Evolutionary conservation across 1,140 invertebrate species (phyloP).

Genomic region (Apis mellifera): DNA sequence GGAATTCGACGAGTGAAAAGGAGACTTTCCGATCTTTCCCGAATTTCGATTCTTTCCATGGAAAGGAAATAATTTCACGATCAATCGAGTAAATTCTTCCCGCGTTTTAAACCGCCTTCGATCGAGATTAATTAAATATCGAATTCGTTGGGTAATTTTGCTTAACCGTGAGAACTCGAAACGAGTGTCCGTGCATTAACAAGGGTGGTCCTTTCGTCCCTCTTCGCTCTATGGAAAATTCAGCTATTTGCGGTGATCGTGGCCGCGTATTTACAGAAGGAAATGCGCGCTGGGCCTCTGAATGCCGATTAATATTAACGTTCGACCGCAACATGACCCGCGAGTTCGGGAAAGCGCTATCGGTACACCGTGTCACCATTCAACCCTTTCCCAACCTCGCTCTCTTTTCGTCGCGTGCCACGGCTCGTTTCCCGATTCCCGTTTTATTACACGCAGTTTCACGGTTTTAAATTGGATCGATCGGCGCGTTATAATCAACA

Average conservation of each 20-base stretch:
- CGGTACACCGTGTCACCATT: neutral
- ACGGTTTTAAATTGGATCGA: slow-evolving; percentile 47
- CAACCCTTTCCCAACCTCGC: no score
- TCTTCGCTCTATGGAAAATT: slow-evolving; percentile 55
- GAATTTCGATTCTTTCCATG: no score
- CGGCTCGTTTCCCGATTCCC: slow-evolving; percentile 1
- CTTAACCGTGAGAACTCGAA: slow-evolving; percentile 36
- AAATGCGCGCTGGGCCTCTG: slow-evolving; percentile 54
- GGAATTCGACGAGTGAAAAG: no score
- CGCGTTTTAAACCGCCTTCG: no score
- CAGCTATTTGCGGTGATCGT: slow-evolving; percentile 44
- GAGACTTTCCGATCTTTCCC: no score
- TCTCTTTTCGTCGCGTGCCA: neutral
- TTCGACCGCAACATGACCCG: slow-evolving; percentile 44
- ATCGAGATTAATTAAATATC: slow-evolving; percentile 25
- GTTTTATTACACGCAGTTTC: slow-evolving; percentile 44
- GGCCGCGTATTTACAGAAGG: slow-evolving; percentile 54
- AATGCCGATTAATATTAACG: slow-evolving; percentile 66
- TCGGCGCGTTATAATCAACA: slow-evolving; percentile 14
- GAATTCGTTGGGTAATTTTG: neutral
- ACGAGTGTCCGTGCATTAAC: slow-evolving; percentile 30
- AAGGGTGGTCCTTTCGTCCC: slow-evolving; percentile 12
- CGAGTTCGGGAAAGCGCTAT: slow-evolving; percentile 45
- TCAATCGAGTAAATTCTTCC: neutral
- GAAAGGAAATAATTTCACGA: no score